Percentiles rank a stretch among this genome's conserved stretches.
These are phyloP conservation scores for Aporophyla nigra DNA, from an alignment of 2,888 invertebrate genomes.

Conservation along the genomic window DNA sequence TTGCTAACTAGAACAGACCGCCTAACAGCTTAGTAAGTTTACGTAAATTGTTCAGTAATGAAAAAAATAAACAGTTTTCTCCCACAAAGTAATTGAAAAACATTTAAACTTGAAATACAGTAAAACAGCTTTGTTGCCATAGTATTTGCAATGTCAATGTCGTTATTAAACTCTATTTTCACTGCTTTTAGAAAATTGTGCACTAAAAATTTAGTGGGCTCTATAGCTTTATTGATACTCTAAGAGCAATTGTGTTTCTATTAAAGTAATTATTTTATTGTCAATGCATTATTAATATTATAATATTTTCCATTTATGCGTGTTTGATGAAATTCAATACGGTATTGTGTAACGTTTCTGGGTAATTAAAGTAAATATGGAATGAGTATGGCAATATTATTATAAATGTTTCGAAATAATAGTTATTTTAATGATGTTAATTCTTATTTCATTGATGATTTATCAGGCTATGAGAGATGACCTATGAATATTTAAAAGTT, in stretches of 20 bases:
- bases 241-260: conserved; percentile 1
- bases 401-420: neutral
- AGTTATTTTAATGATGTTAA: too few species aligned
- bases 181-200: neutral
- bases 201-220: neutral
- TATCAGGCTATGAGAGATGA: neutral
- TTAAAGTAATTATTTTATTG: conserved; percentile 32
- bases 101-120: neutral
- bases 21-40: neutral
- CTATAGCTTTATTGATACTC: conserved; percentile 20
- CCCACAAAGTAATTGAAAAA: neutral
- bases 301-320: neutral
- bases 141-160: neutral
- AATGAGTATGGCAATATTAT: neutral
- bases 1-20: neutral
- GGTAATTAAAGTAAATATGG: neutral
- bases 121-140: neutral
- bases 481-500: neutral
- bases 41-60: neutral
- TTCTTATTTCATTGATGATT: neutral
- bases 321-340: conserved; percentile 21
- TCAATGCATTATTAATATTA: conserved; percentile 7
- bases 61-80: too few species aligned
- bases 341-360: neutral
- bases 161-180: neutral